Evolutionary conservation across 2,797 vertebrate genomes (phyloP), one percentile per base, ranked within the genome.

Genomic region (Cyclopterus lumpus): DNA sequence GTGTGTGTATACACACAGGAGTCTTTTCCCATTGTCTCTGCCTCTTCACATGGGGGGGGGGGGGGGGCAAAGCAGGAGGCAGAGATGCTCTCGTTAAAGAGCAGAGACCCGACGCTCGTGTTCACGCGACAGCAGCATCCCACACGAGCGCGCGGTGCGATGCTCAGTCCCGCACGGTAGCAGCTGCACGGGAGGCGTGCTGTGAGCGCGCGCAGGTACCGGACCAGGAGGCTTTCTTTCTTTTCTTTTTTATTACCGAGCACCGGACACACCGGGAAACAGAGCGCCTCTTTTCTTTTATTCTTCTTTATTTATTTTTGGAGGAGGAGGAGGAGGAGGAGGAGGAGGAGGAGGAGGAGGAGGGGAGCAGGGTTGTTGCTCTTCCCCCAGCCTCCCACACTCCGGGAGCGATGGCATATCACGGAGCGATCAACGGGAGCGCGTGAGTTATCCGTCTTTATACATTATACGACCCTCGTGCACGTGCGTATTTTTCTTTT

Each of bases 61-160:
- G 66, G 46, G 67, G 83, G 89, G 88, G 77, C 87, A 79, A 80
- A 82, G 59, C 82, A 51, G 74, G 11, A 79, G 57, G 36, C 77
- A 62, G 44, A 15, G 70, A 87, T 79, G 85, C 79, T 92, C 88
- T 88, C 88, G 84, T 88, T 87, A 65, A 75, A 46, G 38, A 75
- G 76, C 59, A 86, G 79, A 86, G 82, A 75, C 75, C n/a, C 80
- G 88, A 88, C 91, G 90, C 84, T 86, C 67, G 79, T 86, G 68
- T 90, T 93, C 91, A 89, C 89, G 89, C 92, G 90, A 91, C 92
- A 92, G 85, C 89, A 85, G 71, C 89, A 81, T 89, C 92, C 87
- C 88, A 92, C 91, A 86, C 86, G 44, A 80, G 77, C 54, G 80
- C 26, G 79, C 62, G 87, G 5, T 78, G 84, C 84, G 87, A 86